Evolutionary conservation across 2,888 invertebrate genomes (phyloP).

Genomic region (Oscheius sp.): DNA sequence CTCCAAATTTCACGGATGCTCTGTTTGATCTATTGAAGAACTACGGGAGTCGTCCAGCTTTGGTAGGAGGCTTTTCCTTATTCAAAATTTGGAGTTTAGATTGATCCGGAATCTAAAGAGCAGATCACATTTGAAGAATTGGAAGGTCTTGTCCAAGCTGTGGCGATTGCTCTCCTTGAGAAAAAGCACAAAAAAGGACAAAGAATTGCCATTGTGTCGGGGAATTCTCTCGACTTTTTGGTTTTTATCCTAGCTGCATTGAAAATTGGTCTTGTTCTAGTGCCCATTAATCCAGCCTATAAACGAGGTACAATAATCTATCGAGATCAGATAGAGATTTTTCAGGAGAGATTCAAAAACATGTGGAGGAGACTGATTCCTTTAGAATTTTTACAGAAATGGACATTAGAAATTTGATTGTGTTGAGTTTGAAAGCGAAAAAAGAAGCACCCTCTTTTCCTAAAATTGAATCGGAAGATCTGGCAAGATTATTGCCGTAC

Average conservation of each 20-base stretch:
- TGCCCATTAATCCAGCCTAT: constrained; percentile 55
- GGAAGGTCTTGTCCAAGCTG: neutral
- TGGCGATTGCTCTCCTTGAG: neutral
- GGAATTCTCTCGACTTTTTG: constrained; percentile 44
- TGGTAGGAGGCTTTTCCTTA: neutral
- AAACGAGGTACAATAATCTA: constrained; percentile 37
- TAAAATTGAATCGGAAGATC: neutral
- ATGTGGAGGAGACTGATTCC: constrained; percentile 29
- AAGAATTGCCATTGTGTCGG: constrained; percentile 37
- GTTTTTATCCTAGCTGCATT: constrained; percentile 37
- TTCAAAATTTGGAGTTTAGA: neutral
- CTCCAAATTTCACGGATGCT: constrained; percentile 1
- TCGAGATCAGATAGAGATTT: neutral
- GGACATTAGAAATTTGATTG: neutral
- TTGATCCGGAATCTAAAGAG: constrained; percentile 2
- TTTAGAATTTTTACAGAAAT: constrained; percentile 14
- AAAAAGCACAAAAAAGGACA: neutral
- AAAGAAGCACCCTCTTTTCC: neutral
- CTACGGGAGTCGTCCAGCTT: neutral
- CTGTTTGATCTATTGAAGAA: neutral
- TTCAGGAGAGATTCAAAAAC: constrained; percentile 52
- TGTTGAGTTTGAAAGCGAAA: neutral
- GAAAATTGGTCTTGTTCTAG: constrained; percentile 34
- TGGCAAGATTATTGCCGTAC: neutral
- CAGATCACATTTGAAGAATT: neutral